Evolutionary conservation across 1,140 invertebrate species (phyloP), one percentile per base, ranked within the genome.

Genomic region (Caenorhabditis latens): DNA sequence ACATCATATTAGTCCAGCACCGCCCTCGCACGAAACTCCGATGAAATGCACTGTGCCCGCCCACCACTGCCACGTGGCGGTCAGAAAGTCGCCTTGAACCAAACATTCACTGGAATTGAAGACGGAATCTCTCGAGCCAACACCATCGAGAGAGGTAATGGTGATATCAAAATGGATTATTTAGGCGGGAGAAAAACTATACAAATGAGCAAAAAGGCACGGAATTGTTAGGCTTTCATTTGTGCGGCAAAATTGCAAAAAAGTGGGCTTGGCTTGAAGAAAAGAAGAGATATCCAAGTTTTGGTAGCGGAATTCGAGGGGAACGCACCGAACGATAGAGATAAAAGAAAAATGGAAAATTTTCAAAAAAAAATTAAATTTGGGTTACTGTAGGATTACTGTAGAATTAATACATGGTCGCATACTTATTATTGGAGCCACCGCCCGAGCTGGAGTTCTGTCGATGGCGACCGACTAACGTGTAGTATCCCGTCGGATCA

Each of bases 401-500:
- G 19, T 7, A 8, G 32, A 5, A 50, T n/a, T 53, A 65, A 21
- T 63, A 50, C 24, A 67, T 65, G 16, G 61, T 46, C 14, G 57
- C 55, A 48, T 84, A 58, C 16, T 57, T 61, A 43, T 84, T 84
- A 42, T 57, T 84, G 84, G 88, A 63, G 4, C 57, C 24, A 6
- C 57, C 63, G 89, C 32, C 32, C 32, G 89, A 71, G 19, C 24
- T 79, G 7, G 89, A 79, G n/a, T 79, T 79, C 14, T 79, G 71
- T 57, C 91, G 84, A 63, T 91, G 90, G 65, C 92, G 90, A n/a
- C 91, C 91, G 79, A 89, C 90, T 16, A 92, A 79, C 4, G 91
- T 92, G 83, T 92, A 92, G 55, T 92, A 91, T 42, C 84, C 90
- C 2, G 86, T 85, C 19, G 91, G 91, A 71, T 92, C 91, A 75